Evolutionary conservation across 2,113 vertebrate species (phyloP), one percentile per base, ranked within the genome.

Genomic region (Eulemur macaco): DNA sequence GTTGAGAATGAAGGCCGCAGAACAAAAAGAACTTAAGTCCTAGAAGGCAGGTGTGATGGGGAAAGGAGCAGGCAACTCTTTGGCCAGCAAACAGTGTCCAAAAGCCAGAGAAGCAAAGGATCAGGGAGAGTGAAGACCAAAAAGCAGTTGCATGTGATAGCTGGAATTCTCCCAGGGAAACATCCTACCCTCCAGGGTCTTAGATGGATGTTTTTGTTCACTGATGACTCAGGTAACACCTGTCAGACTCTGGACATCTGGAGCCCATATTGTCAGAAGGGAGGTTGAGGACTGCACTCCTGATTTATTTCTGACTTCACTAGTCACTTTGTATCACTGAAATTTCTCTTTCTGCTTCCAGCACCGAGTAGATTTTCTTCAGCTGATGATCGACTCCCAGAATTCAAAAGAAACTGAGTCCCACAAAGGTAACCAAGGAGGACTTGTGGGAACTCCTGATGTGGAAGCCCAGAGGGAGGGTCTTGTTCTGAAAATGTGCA

Each of bases 381-480:
- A 99, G 98, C 86, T 99, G 76, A 99, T 99, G 99, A 98, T 99
- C 0, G 98, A 99, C 37, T 98, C 98, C 92, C 99, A 99, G 96
- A 97, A 98, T 2, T 97, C 97, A 50, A 63, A 71, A 34, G 56
- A 92, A 56, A 91, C 0, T 64, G 91, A 74, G 21, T 3, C 10
- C 17, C 0, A 94, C 0, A 98, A 98, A 98, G 97, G 98, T 98
- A 98, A 96, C 27, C 47, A 83, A 37, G 9, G 31, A 52, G 18
- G 25, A 45, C 18, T 64, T 50, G 21, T 45, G 25, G 27, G 7
- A 29, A 39, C 20, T 34, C 1, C 3, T 6, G 21, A 17, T 47
- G 21, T 45, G 39, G 14, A 25, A 21, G 9, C 2, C 12, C 21
- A 74, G 45, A 82, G 52, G 34, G 0, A 27, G 23, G 0, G 0